Percentiles rank a stretch among this genome's conserved stretches.
Conservation (phyloP, 2,888 invertebrate genomes). For the Tipula confusa region DNA sequence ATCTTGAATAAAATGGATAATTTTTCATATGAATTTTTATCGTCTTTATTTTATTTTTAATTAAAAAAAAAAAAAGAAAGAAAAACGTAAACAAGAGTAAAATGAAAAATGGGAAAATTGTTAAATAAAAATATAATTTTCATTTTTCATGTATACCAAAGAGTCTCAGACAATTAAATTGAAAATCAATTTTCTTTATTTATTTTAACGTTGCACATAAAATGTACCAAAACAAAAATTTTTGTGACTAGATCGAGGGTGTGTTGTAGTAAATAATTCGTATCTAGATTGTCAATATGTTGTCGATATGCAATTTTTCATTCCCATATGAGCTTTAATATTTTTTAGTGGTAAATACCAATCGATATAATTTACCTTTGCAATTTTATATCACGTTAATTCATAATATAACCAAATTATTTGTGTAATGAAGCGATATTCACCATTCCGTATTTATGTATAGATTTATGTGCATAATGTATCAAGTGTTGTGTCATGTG, state of each 20-base stretch:
- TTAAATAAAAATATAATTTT: neutral
- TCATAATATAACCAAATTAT: neutral
- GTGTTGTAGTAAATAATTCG: too few species aligned
- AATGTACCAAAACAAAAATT: neutral
- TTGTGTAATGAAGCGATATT: neutral
- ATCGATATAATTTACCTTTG: neutral
- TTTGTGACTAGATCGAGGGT: neutral
- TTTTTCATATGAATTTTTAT: conserved; percentile 13
- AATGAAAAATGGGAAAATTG: neutral
- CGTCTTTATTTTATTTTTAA: neutral
- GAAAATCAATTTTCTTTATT: conserved; percentile 12
- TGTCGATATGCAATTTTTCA: neutral
- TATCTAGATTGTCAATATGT: too few species aligned
- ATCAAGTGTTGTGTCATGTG: neutral
- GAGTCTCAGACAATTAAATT: conserved; percentile 25
- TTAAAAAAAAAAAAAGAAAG: neutral
- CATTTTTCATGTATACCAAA: neutral
- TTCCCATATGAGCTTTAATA: neutral
- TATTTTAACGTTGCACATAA: neutral
- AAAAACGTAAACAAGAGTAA: neutral
- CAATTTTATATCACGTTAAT: neutral
- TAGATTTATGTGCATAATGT: neutral
- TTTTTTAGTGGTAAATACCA: neutral
- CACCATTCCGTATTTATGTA: neutral
- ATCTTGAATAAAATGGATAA: conserved; percentile 20